Base-by-base conservation (phyloP, 1,140 invertebrate genomes). In the Lutraria rhynchaena region DNA sequence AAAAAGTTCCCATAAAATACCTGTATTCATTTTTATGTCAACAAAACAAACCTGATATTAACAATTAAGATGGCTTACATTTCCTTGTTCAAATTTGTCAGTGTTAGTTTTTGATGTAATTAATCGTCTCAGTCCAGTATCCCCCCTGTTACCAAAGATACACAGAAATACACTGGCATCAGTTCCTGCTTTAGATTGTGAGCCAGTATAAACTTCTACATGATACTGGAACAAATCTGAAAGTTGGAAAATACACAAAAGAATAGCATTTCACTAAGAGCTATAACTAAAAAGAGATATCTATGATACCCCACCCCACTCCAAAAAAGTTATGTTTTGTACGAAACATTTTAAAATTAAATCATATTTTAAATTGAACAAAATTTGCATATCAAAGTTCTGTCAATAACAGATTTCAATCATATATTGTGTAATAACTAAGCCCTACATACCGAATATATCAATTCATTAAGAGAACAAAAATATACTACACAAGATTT, bases 171-270 rank as follows among this genome's bases (percentile, higher is more conserved):
- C 86, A 55, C 82, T 82, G 46, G 88, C 86, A 55, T 86, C 87
- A 37, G 88, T 87, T 11, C 83, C 82, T 33, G 88, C 83, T n/a
- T 78, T 82, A 5, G 67, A 55, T 29, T 84, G 33, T 29, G 57
- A 44, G 49, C 89, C 89, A 27, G 89, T 90, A 46, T 86, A 70
- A 13, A 88, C 81, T 69, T 85, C 73, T 33, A 90, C 75, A 44
- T 29, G 31, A 49, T 81, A 81, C 44, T 61, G 46, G 76, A 37
- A 69, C 22, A 69, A 44, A 15, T 15, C 76, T 78, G 63, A 55
- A 67, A 65, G 41, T n/a, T 5, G 29, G 17, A 41, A 35, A 46
- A 37, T n/a, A n/a, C n/a, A n/a, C n/a, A n/a, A n/a, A n/a, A n/a
- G n/a, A n/a, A n/a, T n/a, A 29, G 13, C 13, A 65, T 11, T 11